phyloP scores from a whole-genome alignment of 2,797 vertebrate species.

The Borostomias antarcticus region DNA sequence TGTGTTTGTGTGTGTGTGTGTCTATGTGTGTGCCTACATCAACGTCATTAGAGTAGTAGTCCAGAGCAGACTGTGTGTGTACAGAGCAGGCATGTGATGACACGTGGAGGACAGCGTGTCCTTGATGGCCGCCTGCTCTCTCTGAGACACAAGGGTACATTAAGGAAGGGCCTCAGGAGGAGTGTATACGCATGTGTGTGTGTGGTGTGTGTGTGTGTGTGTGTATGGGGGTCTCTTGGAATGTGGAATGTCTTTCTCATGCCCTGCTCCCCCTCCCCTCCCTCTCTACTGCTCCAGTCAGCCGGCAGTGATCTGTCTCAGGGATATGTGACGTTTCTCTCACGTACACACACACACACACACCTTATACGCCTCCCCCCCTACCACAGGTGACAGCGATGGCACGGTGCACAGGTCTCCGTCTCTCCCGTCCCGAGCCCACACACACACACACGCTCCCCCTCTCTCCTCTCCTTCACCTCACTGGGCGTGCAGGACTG shows the following conservation, averaged over 20 bases:
- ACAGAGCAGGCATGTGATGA: not conserved
- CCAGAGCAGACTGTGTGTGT: conserved; percentile 25
- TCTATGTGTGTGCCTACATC: not conserved
- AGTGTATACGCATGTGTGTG: too few species aligned
- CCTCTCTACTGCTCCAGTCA: conserved; percentile 35
- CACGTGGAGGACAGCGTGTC: conserved; percentile 61
- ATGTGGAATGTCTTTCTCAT: conserved; percentile 20
- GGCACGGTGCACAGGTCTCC: conserved; percentile 11
- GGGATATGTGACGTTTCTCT: too few species aligned
- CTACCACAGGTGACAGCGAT: conserved; percentile 33
- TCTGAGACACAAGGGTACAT: conserved; percentile 48
- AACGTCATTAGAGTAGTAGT: not conserved
- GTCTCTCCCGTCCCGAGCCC: conserved; percentile 33
- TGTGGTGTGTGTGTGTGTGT: conserved; percentile 17
- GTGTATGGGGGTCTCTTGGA: not conserved
- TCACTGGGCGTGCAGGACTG: conserved; percentile 64
- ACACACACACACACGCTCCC: conserved; percentile 23
- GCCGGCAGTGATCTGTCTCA: conserved; percentile 34
- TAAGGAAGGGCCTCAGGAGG: conserved; percentile 46
- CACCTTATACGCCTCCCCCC: conserved; percentile 23
- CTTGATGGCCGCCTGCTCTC: conserved; percentile 51
- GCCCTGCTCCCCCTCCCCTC: conserved; percentile 29
- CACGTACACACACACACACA: conserved; percentile 18
- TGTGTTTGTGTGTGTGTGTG: not conserved
- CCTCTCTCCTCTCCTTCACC: conserved; percentile 46